A percentile compares a stretch with the other conserved stretches of the same genome.
phyloP scores from a whole-genome alignment of 2,113 vertebrate species.

The Actenoides lindsayi region DNA sequence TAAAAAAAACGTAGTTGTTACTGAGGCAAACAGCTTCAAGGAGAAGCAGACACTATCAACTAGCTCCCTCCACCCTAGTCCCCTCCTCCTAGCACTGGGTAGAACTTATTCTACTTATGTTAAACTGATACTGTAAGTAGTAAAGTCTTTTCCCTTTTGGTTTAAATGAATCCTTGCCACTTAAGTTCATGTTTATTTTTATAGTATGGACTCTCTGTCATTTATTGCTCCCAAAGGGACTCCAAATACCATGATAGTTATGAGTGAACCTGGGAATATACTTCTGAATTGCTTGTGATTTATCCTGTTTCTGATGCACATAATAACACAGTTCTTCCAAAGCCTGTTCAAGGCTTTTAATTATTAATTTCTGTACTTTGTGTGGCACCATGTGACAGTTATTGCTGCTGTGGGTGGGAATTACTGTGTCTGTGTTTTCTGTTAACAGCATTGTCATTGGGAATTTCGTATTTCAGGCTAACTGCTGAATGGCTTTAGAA shows the following conservation, averaged over 20 bases:
- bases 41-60: background rate
- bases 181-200: constrained; percentile 83
- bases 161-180: constrained; percentile 75
- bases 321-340: constrained; percentile 38
- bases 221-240: constrained; percentile 68
- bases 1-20: background rate
- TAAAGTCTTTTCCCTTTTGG: constrained; percentile 65
- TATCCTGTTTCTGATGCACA: constrained; percentile 45
- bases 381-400: constrained; percentile 28
- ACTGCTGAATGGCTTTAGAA: background rate
- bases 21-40: background rate
- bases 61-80: background rate
- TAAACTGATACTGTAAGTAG: constrained; percentile 61
- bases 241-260: constrained; percentile 57
- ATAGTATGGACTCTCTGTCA: constrained; percentile 71
- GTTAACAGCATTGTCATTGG: background rate
- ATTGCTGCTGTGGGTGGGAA: constrained; percentile 21
- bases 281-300: constrained; percentile 69
- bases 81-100: background rate
- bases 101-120: background rate
- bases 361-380: constrained; percentile 68
- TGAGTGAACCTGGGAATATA: constrained; percentile 55
- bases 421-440: background rate
- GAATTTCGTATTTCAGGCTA: background rate
- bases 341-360: constrained; percentile 50